phyloP scores from a whole-genome alignment of 2,113 vertebrate genomes.

The Trichomycterus rosablanca region DNA sequence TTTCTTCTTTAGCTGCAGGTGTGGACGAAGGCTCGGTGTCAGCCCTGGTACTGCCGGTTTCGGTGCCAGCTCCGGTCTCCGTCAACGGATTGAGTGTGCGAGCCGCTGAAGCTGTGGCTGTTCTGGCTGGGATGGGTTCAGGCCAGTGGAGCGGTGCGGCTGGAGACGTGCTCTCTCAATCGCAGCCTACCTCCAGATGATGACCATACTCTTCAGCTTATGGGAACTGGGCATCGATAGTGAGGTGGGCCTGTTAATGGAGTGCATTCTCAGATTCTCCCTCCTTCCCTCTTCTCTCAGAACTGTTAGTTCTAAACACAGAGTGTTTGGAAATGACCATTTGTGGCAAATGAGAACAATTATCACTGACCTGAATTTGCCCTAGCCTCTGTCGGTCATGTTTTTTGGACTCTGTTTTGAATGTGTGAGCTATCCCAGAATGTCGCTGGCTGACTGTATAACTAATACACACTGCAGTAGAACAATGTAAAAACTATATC shows the following conservation, averaged over 20 bases:
- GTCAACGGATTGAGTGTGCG: conserved; percentile 82
- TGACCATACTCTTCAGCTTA: conserved; percentile 56
- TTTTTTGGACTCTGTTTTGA: conserved; percentile 10
- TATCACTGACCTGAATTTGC: conserved; percentile 8
- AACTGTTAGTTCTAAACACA: conserved; percentile 24
- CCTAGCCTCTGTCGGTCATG: neutral
- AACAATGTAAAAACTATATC: neutral
- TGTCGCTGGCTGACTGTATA: conserved; percentile 32
- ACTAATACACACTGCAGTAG: conserved; percentile 32
- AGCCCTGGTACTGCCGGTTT: conserved; percentile 40
- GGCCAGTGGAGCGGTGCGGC: conserved; percentile 76
- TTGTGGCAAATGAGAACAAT: conserved; percentile 26
- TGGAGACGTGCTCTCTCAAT: conserved; percentile 75
- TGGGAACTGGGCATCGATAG: conserved; percentile 47
- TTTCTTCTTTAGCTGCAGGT: conserved; percentile 75
- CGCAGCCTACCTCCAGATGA: conserved; percentile 90
- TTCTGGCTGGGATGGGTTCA: conserved; percentile 86
- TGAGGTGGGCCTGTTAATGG: conserved; percentile 27
- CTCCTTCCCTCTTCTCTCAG: neutral
- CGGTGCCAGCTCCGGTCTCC: conserved; percentile 65
- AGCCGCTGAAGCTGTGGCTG: conserved; percentile 87
- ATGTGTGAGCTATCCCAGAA: conserved; percentile 21
- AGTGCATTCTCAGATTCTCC: conserved; percentile 5
- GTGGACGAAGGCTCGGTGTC: conserved; percentile 79
- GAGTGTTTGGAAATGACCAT: conserved; percentile 23